Conservation (phyloP, 2,888 invertebrate species). For the Thumatha senex region DNA sequence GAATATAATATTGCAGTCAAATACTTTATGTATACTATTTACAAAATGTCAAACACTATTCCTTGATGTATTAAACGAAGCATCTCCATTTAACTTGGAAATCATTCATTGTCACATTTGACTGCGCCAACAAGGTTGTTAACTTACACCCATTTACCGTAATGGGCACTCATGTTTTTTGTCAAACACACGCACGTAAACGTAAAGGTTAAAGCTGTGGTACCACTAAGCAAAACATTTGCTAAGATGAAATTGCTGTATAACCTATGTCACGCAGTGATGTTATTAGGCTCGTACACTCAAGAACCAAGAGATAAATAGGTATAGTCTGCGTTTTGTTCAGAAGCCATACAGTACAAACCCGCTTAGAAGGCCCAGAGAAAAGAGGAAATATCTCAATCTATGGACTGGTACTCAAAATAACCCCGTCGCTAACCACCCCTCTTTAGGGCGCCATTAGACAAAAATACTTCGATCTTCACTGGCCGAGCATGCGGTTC, state of each 20-base stretch:
- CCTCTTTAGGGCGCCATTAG: no score
- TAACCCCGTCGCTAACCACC: no score
- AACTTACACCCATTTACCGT: conserved; percentile 19
- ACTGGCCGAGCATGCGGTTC: no score
- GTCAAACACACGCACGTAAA: conserved; percentile 22
- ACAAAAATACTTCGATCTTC: no score
- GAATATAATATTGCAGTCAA: no score
- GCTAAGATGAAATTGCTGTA: not conserved
- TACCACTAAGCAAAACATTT: not conserved
- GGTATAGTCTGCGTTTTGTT: no score
- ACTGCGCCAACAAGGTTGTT: conserved; percentile 22
- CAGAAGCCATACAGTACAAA: no score
- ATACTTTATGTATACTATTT: not conserved
- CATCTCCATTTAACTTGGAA: conserved; percentile 7
- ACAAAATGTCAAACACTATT: conserved; percentile 5
- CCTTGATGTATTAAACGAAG: not conserved
- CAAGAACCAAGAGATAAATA: no score
- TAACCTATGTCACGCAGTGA: not conserved
- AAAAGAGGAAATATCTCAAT: no score
- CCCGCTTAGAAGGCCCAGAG: no score
- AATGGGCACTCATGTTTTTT: conserved; percentile 19
- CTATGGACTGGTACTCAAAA: no score
- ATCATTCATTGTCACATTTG: conserved; percentile 13
- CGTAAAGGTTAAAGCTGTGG: conserved; percentile 10
- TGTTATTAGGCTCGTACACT: no score